Evolutionary conservation across 2,797 vertebrate genomes (phyloP).

Genomic region (Triplophysa yarkandensis): DNA sequence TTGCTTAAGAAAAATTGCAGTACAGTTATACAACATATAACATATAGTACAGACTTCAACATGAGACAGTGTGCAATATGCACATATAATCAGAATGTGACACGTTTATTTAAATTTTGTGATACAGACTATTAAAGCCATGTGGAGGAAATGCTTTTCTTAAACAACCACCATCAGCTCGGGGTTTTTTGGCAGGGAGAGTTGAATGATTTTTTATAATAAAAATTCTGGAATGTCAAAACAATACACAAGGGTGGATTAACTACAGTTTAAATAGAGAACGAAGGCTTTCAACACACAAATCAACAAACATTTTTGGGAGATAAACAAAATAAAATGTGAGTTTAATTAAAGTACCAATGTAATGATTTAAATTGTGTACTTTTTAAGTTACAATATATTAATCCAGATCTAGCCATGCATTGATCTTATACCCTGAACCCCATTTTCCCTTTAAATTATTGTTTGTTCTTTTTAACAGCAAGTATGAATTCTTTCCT

Average conservation of each 20-base stretch:
- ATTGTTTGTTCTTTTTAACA: not conserved
- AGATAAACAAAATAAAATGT: not conserved
- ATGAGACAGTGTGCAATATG: slow-evolving; percentile 16
- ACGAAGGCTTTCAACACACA: not conserved
- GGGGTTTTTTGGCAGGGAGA: slow-evolving; percentile 2
- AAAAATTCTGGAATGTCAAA: slow-evolving; percentile 9
- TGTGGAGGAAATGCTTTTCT: slow-evolving; percentile 22
- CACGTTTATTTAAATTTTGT: not conserved
- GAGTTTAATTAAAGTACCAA: not conserved
- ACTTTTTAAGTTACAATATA: too few species aligned
- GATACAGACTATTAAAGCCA: slow-evolving; percentile 34
- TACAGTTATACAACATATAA: too few species aligned
- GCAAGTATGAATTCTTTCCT: not conserved
- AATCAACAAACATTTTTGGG: not conserved
- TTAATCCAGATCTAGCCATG: not conserved
- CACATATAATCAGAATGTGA: too few species aligned
- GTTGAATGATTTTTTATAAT: not conserved
- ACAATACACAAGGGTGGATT: slow-evolving; percentile 29
- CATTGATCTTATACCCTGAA: not conserved
- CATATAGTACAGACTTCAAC: not conserved
- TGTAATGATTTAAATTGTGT: not conserved
- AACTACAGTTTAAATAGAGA: not conserved
- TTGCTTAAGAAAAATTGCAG: too few species aligned
- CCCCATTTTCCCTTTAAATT: not conserved
- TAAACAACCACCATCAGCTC: slow-evolving; percentile 9